Base-by-base conservation (phyloP, 2,888 invertebrate species). In the Cephus rjabovi region DNA sequence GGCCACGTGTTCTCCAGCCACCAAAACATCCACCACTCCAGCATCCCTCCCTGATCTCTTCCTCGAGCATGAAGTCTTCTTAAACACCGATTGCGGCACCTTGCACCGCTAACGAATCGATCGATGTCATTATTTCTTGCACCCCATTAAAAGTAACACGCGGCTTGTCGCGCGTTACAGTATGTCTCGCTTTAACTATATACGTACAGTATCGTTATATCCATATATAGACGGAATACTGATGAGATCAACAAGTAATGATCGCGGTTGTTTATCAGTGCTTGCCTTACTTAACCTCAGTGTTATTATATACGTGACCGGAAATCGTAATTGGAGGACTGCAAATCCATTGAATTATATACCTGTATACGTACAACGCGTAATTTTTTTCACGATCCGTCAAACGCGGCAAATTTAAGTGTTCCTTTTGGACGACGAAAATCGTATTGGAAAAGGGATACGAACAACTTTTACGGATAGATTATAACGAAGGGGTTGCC, bases 401-500 rank as follows among this genome's bases (percentile, higher is more conserved):
- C 56, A 56, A 1, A 23, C 2, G 23, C 56, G 9, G 56, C 9
- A 56, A 56, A 56, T 56, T 23, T 9, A 23, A 56, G 23, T 56
- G 0, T 56, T 56, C 56, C 2, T 23, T 56, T 56, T 56, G 6
- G 56, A 56, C 9, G 9, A 56, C 23, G 9, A 9, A 23, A 56
- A 23, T 56, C 56, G 56, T 56, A 56, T 56, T 56, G 56, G 56
- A 2, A 56, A 23, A 56, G 15, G 9, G 56, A 2, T 23, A 9
- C 56, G 56, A 56, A 23, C 9, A 56, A 56, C 56, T 56, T 56
- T 56, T 31, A 31, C 71, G 31, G 12, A 71, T 31, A 71, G 71
- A 71, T 23, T 71, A 33, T 71, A 76, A 77, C 76, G 77, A 76
- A 73, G 78, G 75, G 79, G 79, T 75, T 82, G 82, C 79, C 79